Evolutionary conservation across 2,888 invertebrate genomes (phyloP), one percentile per base, ranked within the genome.

Genomic region (Ashinkailepas kermadecensis): DNA sequence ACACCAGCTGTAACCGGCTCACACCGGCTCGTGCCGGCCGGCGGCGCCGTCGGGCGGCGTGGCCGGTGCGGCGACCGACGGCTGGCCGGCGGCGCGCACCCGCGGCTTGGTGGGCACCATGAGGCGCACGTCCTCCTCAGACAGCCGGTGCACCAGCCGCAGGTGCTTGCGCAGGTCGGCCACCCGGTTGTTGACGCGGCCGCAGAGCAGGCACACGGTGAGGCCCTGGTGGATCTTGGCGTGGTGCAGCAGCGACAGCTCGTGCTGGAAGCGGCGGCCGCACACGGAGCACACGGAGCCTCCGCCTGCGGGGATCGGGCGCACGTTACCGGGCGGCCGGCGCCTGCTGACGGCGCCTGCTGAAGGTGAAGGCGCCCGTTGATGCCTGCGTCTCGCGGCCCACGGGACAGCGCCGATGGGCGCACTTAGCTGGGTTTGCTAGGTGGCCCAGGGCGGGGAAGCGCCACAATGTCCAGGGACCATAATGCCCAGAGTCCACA

Each of bases 241-340:
- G 78, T 78, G 78, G 57, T 56, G 78, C 18, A 21, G 10, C 56
- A 78, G 78, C 56, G 78, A 78, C n/a, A 57, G 23, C 67, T 67
- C 25, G 67, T 67, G 67, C 12, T 67, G 67, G 23, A 67, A 67
- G 2, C 23, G 25, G 12, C 67, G 67, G 67, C 67, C 67, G 25
- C 67, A 67, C 9, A 67, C 13, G 11, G 9, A 11, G 25, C 67
- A 67, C 9, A 13, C 67, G 67, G 11, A 18, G 11, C 11, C 23
- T 1, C 67, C 67, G n/a, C 12, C 23, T 12, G 23, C 67, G 62
- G 62, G 15, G 1, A 62, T 9, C 18, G 62, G 62, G 7, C 15
- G 62, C 62, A 39, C 39, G 39, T 39, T 39, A 39, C 39, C 39
- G 2, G 39, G 39, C 39, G 39, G 39, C 4, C 39, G 39, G 39